phyloP scores from a whole-genome alignment of 30 jellyfish, hydroid and myxozoan genomes.

The Aurelia aurita region DNA sequence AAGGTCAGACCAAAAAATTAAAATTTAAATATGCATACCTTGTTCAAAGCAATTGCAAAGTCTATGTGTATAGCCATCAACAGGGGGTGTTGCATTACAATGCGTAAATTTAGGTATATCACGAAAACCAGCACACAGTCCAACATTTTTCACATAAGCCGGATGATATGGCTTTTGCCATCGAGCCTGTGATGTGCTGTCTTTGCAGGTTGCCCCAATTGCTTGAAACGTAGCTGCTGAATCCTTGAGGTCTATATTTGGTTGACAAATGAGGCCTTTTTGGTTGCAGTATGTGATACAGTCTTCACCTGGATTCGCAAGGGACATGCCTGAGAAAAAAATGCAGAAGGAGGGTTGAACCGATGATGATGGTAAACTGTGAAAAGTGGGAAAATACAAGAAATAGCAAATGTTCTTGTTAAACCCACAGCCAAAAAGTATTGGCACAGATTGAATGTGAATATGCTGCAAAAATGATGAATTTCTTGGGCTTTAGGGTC shows the following conservation, averaged over 20 bases:
- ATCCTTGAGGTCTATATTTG: slow-evolving; percentile 27
- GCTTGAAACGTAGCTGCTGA: slow-evolving; percentile 7
- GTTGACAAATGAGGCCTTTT: slow-evolving; percentile 24
- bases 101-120: slow-evolving; percentile 1
- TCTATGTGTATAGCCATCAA: slow-evolving; percentile 45
- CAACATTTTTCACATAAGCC: slow-evolving; percentile 2
- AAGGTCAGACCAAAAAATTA: no score
- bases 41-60: slow-evolving; percentile 54
- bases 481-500: no score
- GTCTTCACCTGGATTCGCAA: slow-evolving; percentile 26
- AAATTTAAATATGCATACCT: slow-evolving; percentile 12
- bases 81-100: slow-evolving; percentile 69
- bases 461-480: no score
- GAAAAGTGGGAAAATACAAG: background rate
- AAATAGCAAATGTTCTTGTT: background rate
- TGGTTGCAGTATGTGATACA: slow-evolving; percentile 12
- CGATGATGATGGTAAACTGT: background rate
- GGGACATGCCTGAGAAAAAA: slow-evolving; percentile 35
- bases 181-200: background rate
- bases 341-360: background rate
- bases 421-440: no score
- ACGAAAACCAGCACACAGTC: slow-evolving; percentile 50
- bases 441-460: no score
- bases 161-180: slow-evolving; percentile 62
- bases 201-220: slow-evolving; percentile 40